Percentiles rank a stretch among this genome's conserved stretches.
These are phyloP conservation scores for Linnaemya vulpina DNA, from an alignment of 2,888 invertebrate species.

Conservation along the genomic window DNA sequence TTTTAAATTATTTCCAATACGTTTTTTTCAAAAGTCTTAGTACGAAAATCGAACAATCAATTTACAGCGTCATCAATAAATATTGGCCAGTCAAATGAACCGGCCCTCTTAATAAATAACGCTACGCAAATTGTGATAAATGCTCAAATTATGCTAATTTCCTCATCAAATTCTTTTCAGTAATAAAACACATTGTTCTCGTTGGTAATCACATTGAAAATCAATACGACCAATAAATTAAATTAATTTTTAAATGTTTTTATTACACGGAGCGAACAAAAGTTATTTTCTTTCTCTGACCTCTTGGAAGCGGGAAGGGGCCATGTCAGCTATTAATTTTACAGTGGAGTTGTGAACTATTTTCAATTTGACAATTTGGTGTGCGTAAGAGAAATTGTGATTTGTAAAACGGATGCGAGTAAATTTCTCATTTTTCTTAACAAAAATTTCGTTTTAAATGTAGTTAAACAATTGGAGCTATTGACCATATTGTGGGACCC, in stretches of 20 bases:
- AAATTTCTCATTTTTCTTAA: no score
- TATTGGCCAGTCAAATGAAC: not conserved
- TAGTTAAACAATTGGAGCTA: no score
- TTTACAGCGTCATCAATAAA: conserved; percentile 33
- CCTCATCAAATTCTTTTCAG: conserved; percentile 10
- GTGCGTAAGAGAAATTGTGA: no score
- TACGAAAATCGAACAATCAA: conserved; percentile 1
- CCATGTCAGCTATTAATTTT: conserved; percentile 22
- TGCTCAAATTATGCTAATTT: conserved; percentile 55
- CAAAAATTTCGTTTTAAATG: no score
- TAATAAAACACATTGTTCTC: not conserved
- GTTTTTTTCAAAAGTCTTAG: no score
- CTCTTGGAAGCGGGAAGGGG: no score
- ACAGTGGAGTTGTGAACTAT: conserved; percentile 52
- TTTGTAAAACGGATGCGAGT: no score
- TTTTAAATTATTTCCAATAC: no score
- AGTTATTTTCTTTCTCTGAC: no score
- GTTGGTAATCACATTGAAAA: conserved; percentile 6
- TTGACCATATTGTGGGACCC: no score
- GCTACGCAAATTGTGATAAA: conserved; percentile 45
- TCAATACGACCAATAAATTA: conserved; percentile 3
- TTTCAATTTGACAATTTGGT: no score
- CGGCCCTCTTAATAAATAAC: conserved; percentile 18
- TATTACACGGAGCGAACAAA: not conserved
- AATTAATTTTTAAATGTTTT: not conserved